Base-by-base conservation (phyloP, 2,113 vertebrate species). In the Hoplias malabaricus region DNA sequence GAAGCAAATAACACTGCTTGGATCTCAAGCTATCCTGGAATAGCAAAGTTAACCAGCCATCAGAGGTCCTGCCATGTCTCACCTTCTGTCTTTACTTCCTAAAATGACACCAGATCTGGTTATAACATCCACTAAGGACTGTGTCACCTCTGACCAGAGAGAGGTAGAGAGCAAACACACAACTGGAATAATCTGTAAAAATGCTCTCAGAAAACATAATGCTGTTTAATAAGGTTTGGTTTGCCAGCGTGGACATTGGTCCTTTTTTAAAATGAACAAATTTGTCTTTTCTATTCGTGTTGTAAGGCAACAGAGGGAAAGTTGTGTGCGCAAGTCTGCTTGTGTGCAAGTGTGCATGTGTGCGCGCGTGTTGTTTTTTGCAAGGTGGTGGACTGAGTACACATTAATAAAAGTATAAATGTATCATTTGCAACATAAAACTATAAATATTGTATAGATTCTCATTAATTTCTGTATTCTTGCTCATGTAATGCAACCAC, bases 401-500 rank as follows among this genome's bases (percentile, higher is more conserved):
- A 78, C 83, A 81, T 89, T 84, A 84, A 86, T 84, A 82, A 85
- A 83, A 78, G 81, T 92, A 84, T 81, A 88, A 90, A 74, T 89
- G 85, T 91, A 87, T 90, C 86, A 90, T 93, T 92, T 88, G 85
- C 87, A 89, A 82, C 88, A 74, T 86, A 78, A 88, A 91, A 87
- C 75, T 93, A 90, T 92, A 93, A 92, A 92, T 92, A 92, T 87
- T 93, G 92, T 93, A 93, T 88, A 93, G 88, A 92, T 86, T 89
- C 86, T 88, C 81, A 86, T 91, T 89, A 1, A 89, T 91, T 91
- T 92, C 81, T 92, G 88, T 92, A 90, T 92, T 86, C 89, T 77
- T 91, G 88, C 90, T 91, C 87, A 89, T 93, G 90, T 96, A 95
- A 94, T 94, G 92, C 89, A 96, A 97, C 94, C 96, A 93, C 96